Conservation (phyloP, 2,113 vertebrate genomes). For the Polyodon spathula region DNA sequence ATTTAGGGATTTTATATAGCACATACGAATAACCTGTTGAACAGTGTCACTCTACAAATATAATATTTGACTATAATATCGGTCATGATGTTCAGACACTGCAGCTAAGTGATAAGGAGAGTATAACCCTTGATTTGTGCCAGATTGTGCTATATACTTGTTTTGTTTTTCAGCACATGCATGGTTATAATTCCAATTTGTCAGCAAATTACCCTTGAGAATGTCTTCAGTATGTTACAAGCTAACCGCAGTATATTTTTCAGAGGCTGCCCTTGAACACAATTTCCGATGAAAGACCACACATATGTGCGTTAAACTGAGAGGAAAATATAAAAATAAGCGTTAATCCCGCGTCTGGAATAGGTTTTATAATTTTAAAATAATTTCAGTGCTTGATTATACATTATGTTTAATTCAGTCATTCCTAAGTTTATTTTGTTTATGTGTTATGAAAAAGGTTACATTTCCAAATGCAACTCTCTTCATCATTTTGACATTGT, state of each 20-base stretch:
- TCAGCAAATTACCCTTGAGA: too few species aligned
- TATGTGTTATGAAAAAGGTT: constrained; percentile 6
- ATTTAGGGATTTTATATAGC: too few species aligned
- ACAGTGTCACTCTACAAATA: too few species aligned
- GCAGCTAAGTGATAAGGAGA: too few species aligned
- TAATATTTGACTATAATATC: too few species aligned
- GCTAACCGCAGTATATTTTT: constrained; percentile 14
- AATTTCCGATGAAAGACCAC: constrained; percentile 1
- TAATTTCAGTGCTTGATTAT: constrained; percentile 18
- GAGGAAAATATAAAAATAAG: neutral
- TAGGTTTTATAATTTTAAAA: constrained; percentile 15
- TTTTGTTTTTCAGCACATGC: too few species aligned
- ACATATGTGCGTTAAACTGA: neutral
- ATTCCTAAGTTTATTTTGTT: constrained; percentile 14
- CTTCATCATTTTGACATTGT: neutral
- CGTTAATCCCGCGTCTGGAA: constrained; percentile 17
- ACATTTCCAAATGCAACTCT: neutral
- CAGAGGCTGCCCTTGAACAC: constrained; percentile 13
- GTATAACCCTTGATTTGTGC: too few species aligned
- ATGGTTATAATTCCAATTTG: too few species aligned
- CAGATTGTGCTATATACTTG: too few species aligned
- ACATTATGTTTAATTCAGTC: neutral
- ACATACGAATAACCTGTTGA: too few species aligned
- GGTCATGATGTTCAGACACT: too few species aligned
- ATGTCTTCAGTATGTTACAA: too few species aligned